phyloP scores from a whole-genome alignment of 2,797 vertebrate species.

The Oryzias sinensis region DNA sequence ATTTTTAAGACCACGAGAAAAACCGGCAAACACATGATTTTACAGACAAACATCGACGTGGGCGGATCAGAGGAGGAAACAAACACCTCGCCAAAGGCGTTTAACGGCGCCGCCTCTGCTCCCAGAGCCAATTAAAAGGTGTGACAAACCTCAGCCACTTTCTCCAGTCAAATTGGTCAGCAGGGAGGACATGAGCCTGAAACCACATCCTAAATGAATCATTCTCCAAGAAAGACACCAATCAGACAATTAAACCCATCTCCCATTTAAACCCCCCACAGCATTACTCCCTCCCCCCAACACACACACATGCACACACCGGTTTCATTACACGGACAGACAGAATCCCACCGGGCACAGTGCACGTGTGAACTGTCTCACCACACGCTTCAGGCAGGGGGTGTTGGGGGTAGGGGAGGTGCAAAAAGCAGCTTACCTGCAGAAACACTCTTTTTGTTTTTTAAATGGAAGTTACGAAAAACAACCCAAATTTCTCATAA shows the following conservation, averaged over 20 bases:
- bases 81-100: slow-evolving; percentile 18
- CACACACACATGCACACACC: slow-evolving; percentile 10
- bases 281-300: not conserved
- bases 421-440: not conserved
- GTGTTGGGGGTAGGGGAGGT: not conserved
- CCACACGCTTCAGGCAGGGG: slow-evolving; percentile 25
- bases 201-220: slow-evolving; percentile 49
- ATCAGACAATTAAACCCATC: slow-evolving; percentile 47
- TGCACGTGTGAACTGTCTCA: slow-evolving; percentile 30
- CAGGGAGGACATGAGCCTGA: slow-evolving; percentile 18
- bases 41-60: slow-evolving; percentile 10
- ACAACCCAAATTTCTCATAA: slow-evolving; percentile 6
- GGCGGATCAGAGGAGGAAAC: slow-evolving; percentile 1
- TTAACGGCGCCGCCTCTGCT: slow-evolving; percentile 28
- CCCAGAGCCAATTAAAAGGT: slow-evolving; percentile 60
- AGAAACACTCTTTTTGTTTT: slow-evolving; percentile 13
- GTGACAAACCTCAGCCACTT: slow-evolving; percentile 38
- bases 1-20: slow-evolving; percentile 13
- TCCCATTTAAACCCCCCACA: slow-evolving; percentile 19
- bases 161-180: slow-evolving; percentile 28
- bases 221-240: slow-evolving; percentile 43
- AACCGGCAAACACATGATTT: slow-evolving; percentile 6
- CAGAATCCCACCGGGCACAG: slow-evolving; percentile 42
- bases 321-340: slow-evolving; percentile 29
- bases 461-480: slow-evolving; percentile 8